Conservation (phyloP, 1,140 invertebrate species). For the Drosophila orosa region DNA sequence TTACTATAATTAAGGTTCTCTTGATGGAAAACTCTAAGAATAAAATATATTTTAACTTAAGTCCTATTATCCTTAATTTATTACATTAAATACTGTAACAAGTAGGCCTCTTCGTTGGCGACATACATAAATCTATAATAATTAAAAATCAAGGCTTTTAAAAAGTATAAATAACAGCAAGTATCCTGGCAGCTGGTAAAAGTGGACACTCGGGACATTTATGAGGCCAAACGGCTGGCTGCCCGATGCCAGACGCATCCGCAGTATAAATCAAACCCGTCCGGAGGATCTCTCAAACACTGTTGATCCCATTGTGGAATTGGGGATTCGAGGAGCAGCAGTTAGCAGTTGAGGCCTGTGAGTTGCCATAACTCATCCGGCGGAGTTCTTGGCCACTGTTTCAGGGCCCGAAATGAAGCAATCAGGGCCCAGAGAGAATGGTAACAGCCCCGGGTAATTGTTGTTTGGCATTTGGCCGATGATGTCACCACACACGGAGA, state of each 20-base stretch:
- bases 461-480: conserved; percentile 66
- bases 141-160: conserved; percentile 5
- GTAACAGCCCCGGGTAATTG: conserved; percentile 56
- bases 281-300: conserved; percentile 35
- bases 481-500: conserved; percentile 74
- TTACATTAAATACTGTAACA: background rate
- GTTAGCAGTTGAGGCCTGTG: background rate
- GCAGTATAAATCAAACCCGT: conserved; percentile 73
- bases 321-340: background rate
- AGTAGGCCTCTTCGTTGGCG: background rate
- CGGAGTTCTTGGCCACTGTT: conserved; percentile 39
- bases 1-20: too few species aligned
- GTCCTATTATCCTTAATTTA: too few species aligned
- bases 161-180: background rate
- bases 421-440: conserved; percentile 63
- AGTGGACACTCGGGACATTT: conserved; percentile 35
- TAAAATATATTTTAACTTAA: too few species aligned
- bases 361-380: conserved; percentile 54
- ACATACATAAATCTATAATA: background rate
- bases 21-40: background rate
- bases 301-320: conserved; percentile 55
- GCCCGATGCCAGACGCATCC: conserved; percentile 63
- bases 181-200: conserved; percentile 24
- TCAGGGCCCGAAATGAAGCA: conserved; percentile 63
- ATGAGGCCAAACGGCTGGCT: conserved; percentile 57